phyloP scores from a whole-genome alignment of 2,113 vertebrate genomes.

The Myrmophylax atrothorax region DNA sequence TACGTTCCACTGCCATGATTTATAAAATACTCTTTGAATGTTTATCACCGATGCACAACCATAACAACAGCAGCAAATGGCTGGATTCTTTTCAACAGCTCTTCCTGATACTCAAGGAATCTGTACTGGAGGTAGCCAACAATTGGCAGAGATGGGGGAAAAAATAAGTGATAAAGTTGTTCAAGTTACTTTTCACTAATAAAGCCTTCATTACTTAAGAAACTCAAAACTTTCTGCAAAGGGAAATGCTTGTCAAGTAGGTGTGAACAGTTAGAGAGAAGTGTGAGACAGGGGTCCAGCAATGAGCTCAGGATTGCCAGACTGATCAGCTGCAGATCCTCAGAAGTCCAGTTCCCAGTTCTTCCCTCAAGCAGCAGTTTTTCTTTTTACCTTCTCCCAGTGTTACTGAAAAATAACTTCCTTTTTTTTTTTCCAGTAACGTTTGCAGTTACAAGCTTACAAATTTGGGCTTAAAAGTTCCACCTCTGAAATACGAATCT shows the following conservation, averaged over 20 bases:
- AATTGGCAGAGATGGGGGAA: neutral
- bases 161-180: neutral
- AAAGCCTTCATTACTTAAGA: neutral
- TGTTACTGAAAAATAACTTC: neutral
- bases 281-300: neutral
- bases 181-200: neutral
- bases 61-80: neutral
- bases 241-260: neutral
- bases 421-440: neutral
- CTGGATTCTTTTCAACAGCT: neutral
- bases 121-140: neutral
- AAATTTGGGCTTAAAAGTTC: neutral
- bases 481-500: neutral
- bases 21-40: conserved; percentile 15
- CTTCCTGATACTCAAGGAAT: neutral
- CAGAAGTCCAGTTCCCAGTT: neutral
- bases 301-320: neutral
- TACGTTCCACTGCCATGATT: neutral
- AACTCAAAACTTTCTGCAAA: neutral
- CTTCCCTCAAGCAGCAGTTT: neutral
- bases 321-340: neutral
- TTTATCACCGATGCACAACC: neutral
- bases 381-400: neutral
- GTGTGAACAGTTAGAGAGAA: neutral
- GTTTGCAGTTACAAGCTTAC: neutral